phyloP scores from a whole-genome alignment of 2,797 vertebrate genomes.

The Rhincodon typus region DNA sequence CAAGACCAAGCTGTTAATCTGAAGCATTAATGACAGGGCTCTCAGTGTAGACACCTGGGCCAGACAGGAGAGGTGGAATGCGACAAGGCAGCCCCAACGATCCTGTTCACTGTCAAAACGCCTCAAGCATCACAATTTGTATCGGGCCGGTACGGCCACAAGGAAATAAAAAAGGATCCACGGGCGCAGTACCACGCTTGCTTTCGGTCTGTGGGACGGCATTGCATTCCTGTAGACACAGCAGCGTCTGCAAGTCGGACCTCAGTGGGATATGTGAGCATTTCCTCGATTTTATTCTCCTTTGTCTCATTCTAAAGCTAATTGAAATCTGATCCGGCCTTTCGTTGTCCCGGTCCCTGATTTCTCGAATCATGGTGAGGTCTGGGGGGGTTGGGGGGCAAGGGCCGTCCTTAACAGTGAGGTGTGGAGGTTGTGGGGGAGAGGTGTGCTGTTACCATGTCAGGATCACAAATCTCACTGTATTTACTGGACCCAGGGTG shows the following conservation, averaged over 20 bases:
- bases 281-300: background rate
- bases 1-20: background rate
- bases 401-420: background rate
- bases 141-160: background rate
- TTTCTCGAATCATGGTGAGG: background rate
- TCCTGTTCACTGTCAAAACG: background rate
- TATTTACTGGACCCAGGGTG: no score
- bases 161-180: background rate
- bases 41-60: background rate
- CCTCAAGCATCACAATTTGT: background rate
- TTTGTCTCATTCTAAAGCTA: background rate
- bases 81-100: background rate
- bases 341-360: background rate
- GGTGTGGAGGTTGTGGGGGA: no score
- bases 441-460: background rate
- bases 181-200: background rate
- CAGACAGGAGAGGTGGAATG: background rate
- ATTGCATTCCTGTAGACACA: background rate
- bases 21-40: background rate
- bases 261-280: background rate
- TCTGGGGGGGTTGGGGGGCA: no score
- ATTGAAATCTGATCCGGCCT: background rate
- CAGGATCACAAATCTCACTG: background rate
- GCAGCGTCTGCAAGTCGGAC: background rate
- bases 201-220: background rate